These are phyloP conservation scores for Herminia tarsipennalis DNA, from an alignment of 2,888 invertebrate species.

Conservation along the genomic window DNA sequence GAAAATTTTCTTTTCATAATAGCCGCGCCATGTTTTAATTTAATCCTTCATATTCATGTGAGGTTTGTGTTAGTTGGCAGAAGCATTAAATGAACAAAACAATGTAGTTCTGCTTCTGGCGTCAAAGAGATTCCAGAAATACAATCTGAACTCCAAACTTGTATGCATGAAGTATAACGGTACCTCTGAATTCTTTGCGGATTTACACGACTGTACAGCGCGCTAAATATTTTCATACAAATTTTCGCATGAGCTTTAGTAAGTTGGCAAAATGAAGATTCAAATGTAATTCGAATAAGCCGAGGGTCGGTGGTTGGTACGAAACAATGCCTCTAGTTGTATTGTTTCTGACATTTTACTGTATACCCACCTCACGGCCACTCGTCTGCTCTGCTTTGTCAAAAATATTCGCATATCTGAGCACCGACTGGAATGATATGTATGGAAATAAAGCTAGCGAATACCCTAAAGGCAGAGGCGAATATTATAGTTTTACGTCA, in stretches of 20 bases:
- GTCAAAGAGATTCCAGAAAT: constrained; percentile 5
- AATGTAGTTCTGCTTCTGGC: background rate
- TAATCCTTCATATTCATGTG: too few species aligned
- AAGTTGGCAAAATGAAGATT: constrained; percentile 24
- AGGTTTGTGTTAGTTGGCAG: too few species aligned
- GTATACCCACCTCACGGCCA: constrained; percentile 20
- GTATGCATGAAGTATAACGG: background rate
- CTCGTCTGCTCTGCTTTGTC: constrained; percentile 3
- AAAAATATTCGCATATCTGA: constrained; percentile 1
- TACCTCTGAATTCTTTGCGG: constrained; percentile 8
- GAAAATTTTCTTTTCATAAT: too few species aligned
- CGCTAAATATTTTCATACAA: constrained; percentile 22
- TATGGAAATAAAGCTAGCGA: background rate
- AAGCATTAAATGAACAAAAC: too few species aligned
- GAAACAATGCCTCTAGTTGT: constrained; percentile 32
- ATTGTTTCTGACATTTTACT: constrained; percentile 33
- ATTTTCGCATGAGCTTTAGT: constrained; percentile 8
- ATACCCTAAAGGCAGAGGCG: background rate
- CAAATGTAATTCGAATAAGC: constrained; percentile 25
- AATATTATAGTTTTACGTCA: too few species aligned
- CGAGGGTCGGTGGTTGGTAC: constrained; percentile 23
- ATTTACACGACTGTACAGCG: constrained; percentile 5
- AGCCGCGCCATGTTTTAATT: too few species aligned
- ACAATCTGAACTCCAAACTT: background rate
- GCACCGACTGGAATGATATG: background rate